Evolutionary conservation across 2,888 invertebrate genomes (phyloP), one percentile per base, ranked within the genome.

Genomic region (Euspilapteryx auroguttella): DNA sequence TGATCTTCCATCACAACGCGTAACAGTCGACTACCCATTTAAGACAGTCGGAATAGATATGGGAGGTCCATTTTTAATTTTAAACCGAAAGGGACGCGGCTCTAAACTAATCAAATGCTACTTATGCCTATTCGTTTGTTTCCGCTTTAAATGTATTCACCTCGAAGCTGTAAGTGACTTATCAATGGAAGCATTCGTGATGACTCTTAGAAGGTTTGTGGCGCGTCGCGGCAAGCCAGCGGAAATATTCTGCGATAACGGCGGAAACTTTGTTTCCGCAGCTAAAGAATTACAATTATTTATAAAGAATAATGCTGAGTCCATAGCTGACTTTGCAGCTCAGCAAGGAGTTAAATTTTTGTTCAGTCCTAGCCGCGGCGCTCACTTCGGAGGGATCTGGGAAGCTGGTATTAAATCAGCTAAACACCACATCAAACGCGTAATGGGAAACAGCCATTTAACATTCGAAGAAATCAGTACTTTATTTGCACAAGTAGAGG

Each of bases 141-240:
- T 33, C 14, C 24, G 21, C 4, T 21, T 30, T 9, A 30, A 33
- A n/a, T 34, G 34, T 2, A 21, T 37, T 2, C 37, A 37, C 20
- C 22, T 35, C 9, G 37, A 37, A 14, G 11, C 32, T n/a, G 32
- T 23, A 5, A 21, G 21, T 14, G 29, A 25, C 11, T 24, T 34
- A 7, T 14, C 29, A 10, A 21, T 24, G 2, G 31, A 34, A 25
- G 29, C 23, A 11, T 37, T 37, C 15, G 24, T 37, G 10, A 9
- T 22, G n/a, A 24, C 31, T 11, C 12, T 34, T 14, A 26, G 31
- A 12, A 25, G 33, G n/a, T 33, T 31, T 8, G 25, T 33, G 17
- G 24, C 31, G 11, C 30, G 33, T 8, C 10, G 33, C 8, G 33
- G 33, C 7, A 25, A 28, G 7, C 28, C 12, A n/a, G n/a, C n/a